Evolutionary conservation across 2,797 vertebrate species (phyloP).

Genomic region (Dendrocincla fuliginosa): DNA sequence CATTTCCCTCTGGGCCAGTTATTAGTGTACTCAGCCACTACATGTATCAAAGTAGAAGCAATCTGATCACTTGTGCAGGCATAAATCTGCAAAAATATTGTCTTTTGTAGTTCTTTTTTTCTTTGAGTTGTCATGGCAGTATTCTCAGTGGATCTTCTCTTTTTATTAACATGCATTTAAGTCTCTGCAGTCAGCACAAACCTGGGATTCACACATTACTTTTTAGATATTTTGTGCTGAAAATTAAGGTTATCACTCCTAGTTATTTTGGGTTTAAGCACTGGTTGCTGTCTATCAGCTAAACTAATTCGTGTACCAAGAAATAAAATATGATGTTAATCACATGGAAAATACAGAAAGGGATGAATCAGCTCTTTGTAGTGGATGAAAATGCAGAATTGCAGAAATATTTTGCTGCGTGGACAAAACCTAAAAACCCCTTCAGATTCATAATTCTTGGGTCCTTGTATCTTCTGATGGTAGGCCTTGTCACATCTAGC

Average conservation of each 20-base stretch:
- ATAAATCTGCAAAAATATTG: not conserved
- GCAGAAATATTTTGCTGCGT: constrained; percentile 20
- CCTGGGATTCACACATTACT: not conserved
- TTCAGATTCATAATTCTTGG: not conserved
- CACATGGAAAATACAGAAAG: not conserved
- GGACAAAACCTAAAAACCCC: not conserved
- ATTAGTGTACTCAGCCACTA: not conserved
- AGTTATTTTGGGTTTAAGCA: constrained; percentile 3
- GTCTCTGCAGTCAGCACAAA: constrained; percentile 18
- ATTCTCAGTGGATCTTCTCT: constrained; percentile 29
- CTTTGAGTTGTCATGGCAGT: not conserved
- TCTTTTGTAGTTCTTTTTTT: not conserved
- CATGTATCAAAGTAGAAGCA: not conserved
- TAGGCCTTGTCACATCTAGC: not conserved
- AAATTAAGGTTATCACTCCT: constrained; percentile 24
- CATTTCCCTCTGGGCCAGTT: not conserved
- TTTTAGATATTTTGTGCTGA: constrained; percentile 17
- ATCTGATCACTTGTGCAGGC: not conserved
- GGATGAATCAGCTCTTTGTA: not conserved
- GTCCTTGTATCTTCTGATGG: not conserved
- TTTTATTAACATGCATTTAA: not conserved
- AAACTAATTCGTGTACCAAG: not conserved
- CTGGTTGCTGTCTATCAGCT: not conserved
- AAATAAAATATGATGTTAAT: not conserved
- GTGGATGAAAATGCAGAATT: not conserved